Base-by-base conservation (phyloP, 2,113 vertebrate genomes). In the Eira barbara region DNA sequence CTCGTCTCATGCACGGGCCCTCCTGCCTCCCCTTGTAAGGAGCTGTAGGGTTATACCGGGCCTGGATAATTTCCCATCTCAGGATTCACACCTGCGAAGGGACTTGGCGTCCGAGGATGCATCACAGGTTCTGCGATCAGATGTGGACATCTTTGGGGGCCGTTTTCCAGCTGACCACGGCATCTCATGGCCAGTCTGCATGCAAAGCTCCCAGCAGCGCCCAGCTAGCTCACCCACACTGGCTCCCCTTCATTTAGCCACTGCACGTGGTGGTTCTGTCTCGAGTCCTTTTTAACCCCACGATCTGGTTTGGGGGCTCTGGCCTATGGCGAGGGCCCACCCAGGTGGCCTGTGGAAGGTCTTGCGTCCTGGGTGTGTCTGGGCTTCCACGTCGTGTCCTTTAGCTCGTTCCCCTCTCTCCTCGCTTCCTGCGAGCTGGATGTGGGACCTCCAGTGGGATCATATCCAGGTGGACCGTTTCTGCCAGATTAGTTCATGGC, bases 21-120 rank as follows among this genome's bases (percentile, higher is more conserved):
- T 6, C 89, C 81, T 31, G 42, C 34, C 25, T 61, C 23, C n/a
- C 47, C 31, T 9, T 7, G 11, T 6, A 0, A 27, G 4, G 21
- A 15, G 6, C 20, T 49, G 36, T n/a, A 34, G n/a, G 74, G 17
- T 57, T 10, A 14, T 36, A 6, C 4, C 23, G 84, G 39, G 13
- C 10, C 21, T 14, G 65, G 20, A 36, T 7, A 0, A 4, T 7
- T 45, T 55, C 7, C 55, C 67, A 4, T 12, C 67, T 45, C 78
- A 20, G 45, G 79, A 10, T 21, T 21, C 21, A 0, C 31, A 1
- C 15, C 67, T 27, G n/a, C 21, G 1, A 20, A 6, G 10, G 25
- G 34, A 47, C 42, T 6, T 2, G 4, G 34, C 25, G 1, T 1
- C 2, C 1, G 1, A 14, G 76, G 11, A 6, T 14, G 0, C 1